Percentiles rank a stretch among this genome's conserved stretches.
phyloP scores from a whole-genome alignment of 2,113 vertebrate genomes.

The Rhea americana region DNA sequence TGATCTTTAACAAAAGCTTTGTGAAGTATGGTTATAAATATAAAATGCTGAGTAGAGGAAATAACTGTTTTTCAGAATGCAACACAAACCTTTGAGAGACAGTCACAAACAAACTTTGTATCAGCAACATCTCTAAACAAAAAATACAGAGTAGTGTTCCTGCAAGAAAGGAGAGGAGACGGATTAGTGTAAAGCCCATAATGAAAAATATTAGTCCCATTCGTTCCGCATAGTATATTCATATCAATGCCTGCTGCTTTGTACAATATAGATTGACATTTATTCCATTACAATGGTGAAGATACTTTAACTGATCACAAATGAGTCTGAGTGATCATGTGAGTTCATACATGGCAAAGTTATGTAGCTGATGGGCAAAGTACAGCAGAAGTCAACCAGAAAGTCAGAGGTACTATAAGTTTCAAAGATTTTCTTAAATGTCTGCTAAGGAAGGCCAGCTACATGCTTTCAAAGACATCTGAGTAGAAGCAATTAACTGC shows the following conservation, averaged over 20 bases:
- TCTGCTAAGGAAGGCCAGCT: neutral
- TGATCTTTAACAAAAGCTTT: neutral
- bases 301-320: constrained; percentile 9
- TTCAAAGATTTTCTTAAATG: neutral
- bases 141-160: neutral
- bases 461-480: neutral
- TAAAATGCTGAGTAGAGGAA: neutral
- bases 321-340: neutral
- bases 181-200: neutral
- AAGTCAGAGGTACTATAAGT: neutral
- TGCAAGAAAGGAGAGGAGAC: neutral
- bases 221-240: neutral
- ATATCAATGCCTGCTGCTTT: neutral
- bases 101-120: neutral
- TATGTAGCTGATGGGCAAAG: neutral
- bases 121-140: neutral
- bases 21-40: constrained; percentile 11
- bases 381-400: neutral
- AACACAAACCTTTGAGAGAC: neutral
- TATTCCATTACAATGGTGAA: neutral
- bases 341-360: neutral
- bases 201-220: neutral
- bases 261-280: neutral
- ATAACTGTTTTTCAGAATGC: neutral
- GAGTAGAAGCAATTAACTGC: neutral